Conservation (phyloP, 2,888 invertebrate species). For the Neoitamus cyanurus region DNA sequence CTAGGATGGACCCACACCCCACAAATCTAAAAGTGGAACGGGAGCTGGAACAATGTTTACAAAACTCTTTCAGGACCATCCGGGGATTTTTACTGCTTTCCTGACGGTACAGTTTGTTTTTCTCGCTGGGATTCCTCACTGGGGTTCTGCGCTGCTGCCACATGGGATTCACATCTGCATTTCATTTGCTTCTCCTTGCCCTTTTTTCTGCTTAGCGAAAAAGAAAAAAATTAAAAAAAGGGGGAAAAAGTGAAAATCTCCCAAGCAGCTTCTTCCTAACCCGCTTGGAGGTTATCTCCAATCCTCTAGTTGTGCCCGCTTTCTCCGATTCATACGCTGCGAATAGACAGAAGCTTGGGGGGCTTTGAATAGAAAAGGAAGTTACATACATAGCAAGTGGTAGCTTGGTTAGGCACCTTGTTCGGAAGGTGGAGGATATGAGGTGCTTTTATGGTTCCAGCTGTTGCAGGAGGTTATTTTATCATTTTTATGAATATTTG, state of each 20-base stretch:
- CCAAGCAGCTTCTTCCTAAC: not conserved
- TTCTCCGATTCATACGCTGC: not conserved
- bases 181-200: constrained; percentile 1
- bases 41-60: not conserved
- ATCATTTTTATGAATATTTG: too few relatives aligned
- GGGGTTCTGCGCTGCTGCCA: not conserved
- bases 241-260: not conserved
- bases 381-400: not conserved
- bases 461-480: not conserved
- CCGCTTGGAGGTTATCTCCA: not conserved
- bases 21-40: not conserved
- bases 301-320: not conserved
- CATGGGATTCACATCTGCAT: constrained; percentile 23
- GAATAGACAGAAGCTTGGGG: not conserved
- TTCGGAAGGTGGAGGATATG: not conserved
- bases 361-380: not conserved
- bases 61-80: not conserved
- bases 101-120: not conserved
- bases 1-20: not conserved
- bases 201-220: not conserved
- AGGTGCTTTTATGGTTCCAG: not conserved
- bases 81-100: not conserved
- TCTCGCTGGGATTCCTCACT: not conserved
- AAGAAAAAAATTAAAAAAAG: not conserved
- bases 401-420: not conserved